Evolutionary conservation across 2,113 vertebrate species (phyloP), one percentile per base, ranked within the genome.

Genomic region (Melanostigma gelatinosum): DNA sequence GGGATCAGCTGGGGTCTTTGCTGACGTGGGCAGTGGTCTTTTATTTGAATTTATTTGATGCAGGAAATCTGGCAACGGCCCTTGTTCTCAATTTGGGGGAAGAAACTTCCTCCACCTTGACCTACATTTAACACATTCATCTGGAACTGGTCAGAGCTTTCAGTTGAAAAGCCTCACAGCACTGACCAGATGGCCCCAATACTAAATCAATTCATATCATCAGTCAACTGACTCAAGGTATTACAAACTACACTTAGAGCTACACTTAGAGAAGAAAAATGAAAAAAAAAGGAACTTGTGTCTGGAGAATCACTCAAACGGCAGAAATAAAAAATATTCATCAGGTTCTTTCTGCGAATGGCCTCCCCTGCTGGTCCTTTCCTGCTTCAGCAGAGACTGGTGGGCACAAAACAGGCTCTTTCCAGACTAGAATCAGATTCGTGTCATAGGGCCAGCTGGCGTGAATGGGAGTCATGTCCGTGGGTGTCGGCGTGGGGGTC

Each of bases 391-490:
- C 44, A 22, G 64, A 40, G 57, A 66, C 83, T 20, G 44, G 80
- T 69, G 68, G 85, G 81, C 8, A 18, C 50, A 78, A 77, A 91
- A 75, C 71, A 44, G 80, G 32, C 63, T 71, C 78, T 85, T 84
- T 85, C 77, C 87, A 69, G 84, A 88, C 87, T 75, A 52, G 89
- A 91, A 91, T 92, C 88, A 73, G 86, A 93, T 93, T 87, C 90
- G 85, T 92, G 90, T 92, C 91, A 85, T 13, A 64, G 84, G 88
- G 87, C 83, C 88, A 80, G 84, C 82, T 62, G 87, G 70, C 12
- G 62, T 88, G 91, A 92, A 93, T 89, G 83, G 87, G 88, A 87
- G 81, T 87, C 82, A 58, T 87, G 84, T 88, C 69, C 52, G 83
- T 65, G 89, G 88, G 89, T 89, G 88, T 88, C 79, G 38, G 69